Evolutionary conservation across 2,113 vertebrate species (phyloP), one percentile per base, ranked within the genome.

Genomic region (Ailuropoda melanoleuca): DNA sequence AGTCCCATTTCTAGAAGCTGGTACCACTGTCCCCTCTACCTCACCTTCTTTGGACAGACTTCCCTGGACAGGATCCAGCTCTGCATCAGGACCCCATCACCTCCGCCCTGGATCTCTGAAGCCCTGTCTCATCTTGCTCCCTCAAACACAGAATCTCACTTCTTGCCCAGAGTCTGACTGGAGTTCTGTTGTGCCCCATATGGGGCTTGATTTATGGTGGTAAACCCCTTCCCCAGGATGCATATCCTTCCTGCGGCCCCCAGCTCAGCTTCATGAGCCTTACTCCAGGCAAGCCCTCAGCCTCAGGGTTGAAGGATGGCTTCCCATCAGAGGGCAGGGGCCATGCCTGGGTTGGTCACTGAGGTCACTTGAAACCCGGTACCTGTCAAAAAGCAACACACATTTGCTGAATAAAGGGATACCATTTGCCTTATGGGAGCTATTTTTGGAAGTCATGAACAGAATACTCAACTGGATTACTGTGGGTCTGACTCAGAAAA

Each of bases 401-500:
- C 37, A 29, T 43, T 3, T 68, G 66, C 37, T 70, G 68, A 78
- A 8, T 46, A 84, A 66, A 66, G 15, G 11, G 21, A n/a, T n/a
- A 3, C 39, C 37, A 43, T 6, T 15, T 34, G 17, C 70, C 1
- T 62, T 29, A 3, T n/a, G 9, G 60, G 21, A 53, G 39, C 23
- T 83, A n/a, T 88, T 88, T 34, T 10, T 46, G 29, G 15, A 84
- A 58, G 29, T 70, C 29, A 29, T 12, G n/a, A 95, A 75, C n/a
- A 60, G 29, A 88, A 78, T 12, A n/a, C 1, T 24, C 58, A 70
- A 84, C 43, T 37, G 23, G 17, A 70, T 50, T 75, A 10, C 66
- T 62, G 21, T 31, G n/a, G 53, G 6, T 60, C 56, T 95, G 43
- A 78, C 68, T 82, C 89, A 92, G 50, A 84, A 91, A 91, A 82